Evolutionary conservation across 2,888 invertebrate species (phyloP).

Genomic region (Cosmorhoe ocellata): DNA sequence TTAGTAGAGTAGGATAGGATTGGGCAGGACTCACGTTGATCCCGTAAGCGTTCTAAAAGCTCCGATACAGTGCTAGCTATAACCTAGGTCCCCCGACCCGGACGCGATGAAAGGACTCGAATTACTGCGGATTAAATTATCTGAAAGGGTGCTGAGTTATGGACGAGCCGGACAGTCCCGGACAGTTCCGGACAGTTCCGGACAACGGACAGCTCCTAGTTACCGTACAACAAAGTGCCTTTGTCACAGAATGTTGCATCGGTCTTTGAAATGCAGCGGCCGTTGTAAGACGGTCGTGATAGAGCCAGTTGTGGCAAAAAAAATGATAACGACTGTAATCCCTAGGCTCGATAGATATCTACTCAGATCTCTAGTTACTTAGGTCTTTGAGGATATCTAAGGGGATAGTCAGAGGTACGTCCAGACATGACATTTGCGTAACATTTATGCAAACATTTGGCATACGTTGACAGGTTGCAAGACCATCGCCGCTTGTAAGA

Average conservation of each 20-base stretch:
- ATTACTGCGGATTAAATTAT: slow-evolving; percentile 61
- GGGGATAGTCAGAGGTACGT: too few species aligned
- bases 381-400: too few species aligned
- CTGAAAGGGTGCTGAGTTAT: slow-evolving; percentile 59
- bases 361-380: too few species aligned
- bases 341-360: too few species aligned
- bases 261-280: background rate
- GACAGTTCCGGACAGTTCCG: slow-evolving; percentile 35
- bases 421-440: too few species aligned
- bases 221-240: slow-evolving; percentile 18
- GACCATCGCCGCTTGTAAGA: too few species aligned
- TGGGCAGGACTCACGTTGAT: too few species aligned
- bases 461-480: too few species aligned
- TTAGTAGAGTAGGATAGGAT: background rate
- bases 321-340: too few species aligned
- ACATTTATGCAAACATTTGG: too few species aligned
- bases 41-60: too few species aligned
- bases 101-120: slow-evolving; percentile 54
- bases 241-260: background rate
- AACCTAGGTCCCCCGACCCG: background rate
- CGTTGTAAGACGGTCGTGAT: background rate
- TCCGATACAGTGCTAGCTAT: background rate
- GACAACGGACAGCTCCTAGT: slow-evolving; percentile 33
- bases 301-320: too few species aligned
- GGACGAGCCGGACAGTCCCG: slow-evolving; percentile 40